Evolutionary conservation across 1,140 invertebrate genomes (phyloP).

Genomic region (Magallana angulata): DNA sequence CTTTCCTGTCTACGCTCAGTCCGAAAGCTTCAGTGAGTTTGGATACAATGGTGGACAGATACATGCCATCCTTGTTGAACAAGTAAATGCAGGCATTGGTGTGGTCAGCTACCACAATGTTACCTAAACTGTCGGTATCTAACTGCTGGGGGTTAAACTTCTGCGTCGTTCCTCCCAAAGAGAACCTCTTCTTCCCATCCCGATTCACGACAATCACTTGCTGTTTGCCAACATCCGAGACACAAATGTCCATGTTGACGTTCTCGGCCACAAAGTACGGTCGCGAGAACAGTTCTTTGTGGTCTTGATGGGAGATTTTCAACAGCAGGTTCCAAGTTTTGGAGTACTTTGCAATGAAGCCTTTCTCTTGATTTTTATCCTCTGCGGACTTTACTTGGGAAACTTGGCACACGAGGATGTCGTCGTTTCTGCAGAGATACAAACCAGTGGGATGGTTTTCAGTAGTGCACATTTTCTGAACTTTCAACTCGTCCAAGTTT

Average conservation of each 20-base stretch:
- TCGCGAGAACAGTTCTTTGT: neutral
- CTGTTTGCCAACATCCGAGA: neutral
- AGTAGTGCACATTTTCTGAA: neutral
- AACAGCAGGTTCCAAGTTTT: neutral
- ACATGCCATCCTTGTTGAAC: conserved; percentile 7
- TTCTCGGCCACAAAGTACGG: neutral
- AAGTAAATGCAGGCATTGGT: neutral
- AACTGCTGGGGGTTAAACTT: neutral
- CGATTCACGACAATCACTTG: neutral
- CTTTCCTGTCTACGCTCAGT: neutral
- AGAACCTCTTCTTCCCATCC: neutral
- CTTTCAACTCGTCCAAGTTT: neutral
- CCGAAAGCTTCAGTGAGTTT: neutral
- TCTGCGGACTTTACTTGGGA: neutral
- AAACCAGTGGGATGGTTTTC: neutral
- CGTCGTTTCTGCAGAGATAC: neutral
- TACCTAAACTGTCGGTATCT: neutral
- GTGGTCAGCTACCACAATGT: neutral
- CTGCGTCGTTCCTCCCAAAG: neutral
- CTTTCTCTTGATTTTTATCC: neutral
- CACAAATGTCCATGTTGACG: neutral
- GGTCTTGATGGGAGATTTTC: neutral
- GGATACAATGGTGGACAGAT: neutral
- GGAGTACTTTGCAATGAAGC: neutral
- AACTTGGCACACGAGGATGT: neutral